phyloP scores from a whole-genome alignment of 2,113 vertebrate species.

The Anhinga anhinga region DNA sequence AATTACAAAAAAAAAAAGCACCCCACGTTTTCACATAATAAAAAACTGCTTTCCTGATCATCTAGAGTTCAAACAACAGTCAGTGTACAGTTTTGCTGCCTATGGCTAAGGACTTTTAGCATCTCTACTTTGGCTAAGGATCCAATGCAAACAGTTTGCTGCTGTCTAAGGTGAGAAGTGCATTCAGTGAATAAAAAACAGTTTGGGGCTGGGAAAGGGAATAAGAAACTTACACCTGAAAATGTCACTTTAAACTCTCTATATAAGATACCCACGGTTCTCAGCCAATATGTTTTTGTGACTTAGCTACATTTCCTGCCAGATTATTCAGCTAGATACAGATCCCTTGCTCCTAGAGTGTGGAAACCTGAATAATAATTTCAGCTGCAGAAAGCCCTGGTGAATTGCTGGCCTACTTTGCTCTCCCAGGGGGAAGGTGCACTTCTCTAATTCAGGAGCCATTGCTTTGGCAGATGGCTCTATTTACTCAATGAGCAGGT shows the following conservation, averaged over 20 bases:
- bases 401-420: constrained; percentile 52
- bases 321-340: constrained; percentile 15
- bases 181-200: neutral
- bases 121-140: neutral
- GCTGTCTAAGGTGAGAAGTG: neutral
- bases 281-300: constrained; percentile 11
- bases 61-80: neutral
- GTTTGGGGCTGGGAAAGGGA: neutral
- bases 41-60: neutral
- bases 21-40: neutral
- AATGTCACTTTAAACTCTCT: neutral
- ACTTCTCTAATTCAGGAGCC: constrained; percentile 41
- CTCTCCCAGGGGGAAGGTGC: constrained; percentile 30
- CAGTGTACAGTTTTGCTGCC: neutral
- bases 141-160: neutral
- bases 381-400: constrained; percentile 31
- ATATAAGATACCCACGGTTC: neutral
- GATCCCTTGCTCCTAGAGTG: constrained; percentile 3
- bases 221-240: neutral
- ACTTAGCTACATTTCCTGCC: constrained; percentile 35
- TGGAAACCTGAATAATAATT: constrained; percentile 57
- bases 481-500: constrained; percentile 56
- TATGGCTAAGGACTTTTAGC: neutral
- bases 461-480: constrained; percentile 57
- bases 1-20: neutral